These are phyloP conservation scores for Philhelius pedissequus DNA, from an alignment of 2,888 invertebrate species.

Conservation along the genomic window DNA sequence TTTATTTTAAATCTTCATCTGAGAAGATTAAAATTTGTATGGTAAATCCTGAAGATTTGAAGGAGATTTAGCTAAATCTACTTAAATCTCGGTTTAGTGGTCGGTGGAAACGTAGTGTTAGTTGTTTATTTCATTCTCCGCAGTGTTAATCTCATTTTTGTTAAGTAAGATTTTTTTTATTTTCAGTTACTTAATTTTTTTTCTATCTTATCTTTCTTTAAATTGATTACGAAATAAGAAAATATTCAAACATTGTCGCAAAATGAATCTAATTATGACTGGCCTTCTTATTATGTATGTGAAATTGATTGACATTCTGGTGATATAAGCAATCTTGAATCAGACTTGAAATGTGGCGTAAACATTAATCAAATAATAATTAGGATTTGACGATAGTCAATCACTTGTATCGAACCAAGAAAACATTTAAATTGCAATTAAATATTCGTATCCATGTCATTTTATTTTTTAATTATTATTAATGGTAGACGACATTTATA, in stretches of 20 bases:
- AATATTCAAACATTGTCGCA: neutral
- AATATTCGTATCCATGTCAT: conserved; percentile 8
- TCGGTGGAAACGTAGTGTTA: too few species aligned
- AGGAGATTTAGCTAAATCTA: too few species aligned
- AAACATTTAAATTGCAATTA: conserved; percentile 5
- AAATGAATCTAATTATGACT: neutral
- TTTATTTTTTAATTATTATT: neutral
- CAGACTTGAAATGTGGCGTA: neutral
- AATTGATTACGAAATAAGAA: neutral
- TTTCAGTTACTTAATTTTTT: neutral
- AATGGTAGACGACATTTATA: conserved; percentile 6
- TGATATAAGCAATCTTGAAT: neutral
- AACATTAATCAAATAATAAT: neutral
- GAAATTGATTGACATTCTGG: conserved; percentile 8
- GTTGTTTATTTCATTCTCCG: too few species aligned
- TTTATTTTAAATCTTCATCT: too few species aligned
- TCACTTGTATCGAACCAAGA: neutral
- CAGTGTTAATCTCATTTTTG: too few species aligned
- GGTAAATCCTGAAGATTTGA: too few species aligned
- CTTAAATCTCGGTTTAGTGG: too few species aligned
- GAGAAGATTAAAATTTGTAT: too few species aligned
- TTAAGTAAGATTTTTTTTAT: too few species aligned
- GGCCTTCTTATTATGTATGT: conserved; percentile 2
- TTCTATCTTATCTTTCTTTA: neutral
- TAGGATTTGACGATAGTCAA: neutral